A percentile compares a stretch with the other conserved stretches of the same genome.
phyloP scores from a whole-genome alignment of 2,113 vertebrate genomes.

The Mirounga angustirostris region DNA sequence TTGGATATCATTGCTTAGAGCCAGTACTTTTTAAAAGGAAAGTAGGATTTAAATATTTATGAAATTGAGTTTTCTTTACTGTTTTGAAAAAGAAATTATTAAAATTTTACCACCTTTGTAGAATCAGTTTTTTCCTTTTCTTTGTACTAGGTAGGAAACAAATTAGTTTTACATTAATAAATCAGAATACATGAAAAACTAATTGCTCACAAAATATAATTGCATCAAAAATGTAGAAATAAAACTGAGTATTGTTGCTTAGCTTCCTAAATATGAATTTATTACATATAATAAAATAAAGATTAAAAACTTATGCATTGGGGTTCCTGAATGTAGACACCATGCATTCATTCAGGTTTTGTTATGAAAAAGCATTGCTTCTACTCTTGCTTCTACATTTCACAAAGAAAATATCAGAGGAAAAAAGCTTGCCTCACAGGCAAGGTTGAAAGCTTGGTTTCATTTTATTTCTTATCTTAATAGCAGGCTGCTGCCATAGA shows the following conservation, averaged over 20 bases:
- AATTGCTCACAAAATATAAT: slow-evolving; percentile 61
- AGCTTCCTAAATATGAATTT: slow-evolving; percentile 44
- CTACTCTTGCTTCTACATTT: slow-evolving; percentile 70
- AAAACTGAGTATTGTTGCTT: slow-evolving; percentile 4
- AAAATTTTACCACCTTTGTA: slow-evolving; percentile 65
- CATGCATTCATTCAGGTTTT: slow-evolving; percentile 39
- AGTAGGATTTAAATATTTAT: slow-evolving; percentile 76
- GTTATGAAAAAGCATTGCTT: slow-evolving; percentile 64
- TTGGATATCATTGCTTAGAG: slow-evolving; percentile 46
- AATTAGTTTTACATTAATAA: slow-evolving; percentile 66
- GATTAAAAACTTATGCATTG: slow-evolving; percentile 17
- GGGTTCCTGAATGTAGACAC: neutral
- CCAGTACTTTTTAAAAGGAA: slow-evolving; percentile 63
- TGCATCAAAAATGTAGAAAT: slow-evolving; percentile 8
- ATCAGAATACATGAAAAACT: slow-evolving; percentile 35
- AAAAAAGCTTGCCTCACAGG: slow-evolving; percentile 56
- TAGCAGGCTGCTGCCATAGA: slow-evolving; percentile 63
- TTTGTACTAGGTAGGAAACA: slow-evolving; percentile 37
- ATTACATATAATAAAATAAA: slow-evolving; percentile 47
- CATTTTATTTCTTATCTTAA: slow-evolving; percentile 81
- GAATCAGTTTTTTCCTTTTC: slow-evolving; percentile 49
- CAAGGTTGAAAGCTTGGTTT: slow-evolving; percentile 72
- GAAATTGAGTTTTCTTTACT: slow-evolving; percentile 64
- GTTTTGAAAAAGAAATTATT: slow-evolving; percentile 70
- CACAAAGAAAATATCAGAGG: slow-evolving; percentile 58